phyloP scores from a whole-genome alignment of 2,888 invertebrate genomes.

The Plusia festucae region DNA sequence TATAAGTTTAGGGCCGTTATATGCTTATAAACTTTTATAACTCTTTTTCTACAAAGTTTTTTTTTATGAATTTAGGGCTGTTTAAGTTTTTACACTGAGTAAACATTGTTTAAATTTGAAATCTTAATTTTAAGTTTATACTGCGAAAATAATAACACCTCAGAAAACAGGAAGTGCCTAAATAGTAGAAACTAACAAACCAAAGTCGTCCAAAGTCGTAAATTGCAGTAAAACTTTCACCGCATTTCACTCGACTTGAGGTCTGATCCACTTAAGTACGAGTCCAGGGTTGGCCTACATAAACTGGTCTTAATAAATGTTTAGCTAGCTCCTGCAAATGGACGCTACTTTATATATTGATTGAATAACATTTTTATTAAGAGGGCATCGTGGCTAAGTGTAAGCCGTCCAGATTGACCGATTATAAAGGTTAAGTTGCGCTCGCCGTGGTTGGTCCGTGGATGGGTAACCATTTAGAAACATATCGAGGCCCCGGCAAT shows the following conservation, averaged over 20 bases:
- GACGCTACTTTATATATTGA: not conserved
- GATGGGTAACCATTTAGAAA: too few relatives aligned
- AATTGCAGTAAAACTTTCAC: conserved; percentile 48
- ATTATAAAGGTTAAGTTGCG: too few relatives aligned
- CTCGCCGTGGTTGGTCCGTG: too few relatives aligned
- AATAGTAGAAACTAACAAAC: conserved; percentile 36
- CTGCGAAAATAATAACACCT: not conserved
- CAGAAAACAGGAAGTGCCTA: conserved; percentile 24
- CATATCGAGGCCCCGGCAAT: too few relatives aligned
- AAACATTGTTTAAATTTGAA: not conserved
- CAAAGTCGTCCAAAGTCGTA: conserved; percentile 37
- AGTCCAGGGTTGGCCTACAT: conserved; percentile 38
- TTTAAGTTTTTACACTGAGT: too few relatives aligned
- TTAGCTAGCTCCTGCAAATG: not conserved
- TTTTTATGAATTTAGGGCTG: too few relatives aligned
- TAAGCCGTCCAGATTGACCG: too few relatives aligned
- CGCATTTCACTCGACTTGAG: conserved; percentile 40
- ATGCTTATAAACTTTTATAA: too few relatives aligned
- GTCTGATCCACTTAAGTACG: conserved; percentile 36
- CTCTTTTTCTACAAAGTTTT: too few relatives aligned
- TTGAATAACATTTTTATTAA: too few relatives aligned
- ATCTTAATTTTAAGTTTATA: not conserved
- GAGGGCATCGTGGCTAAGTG: too few relatives aligned
- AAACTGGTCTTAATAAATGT: conserved; percentile 33
- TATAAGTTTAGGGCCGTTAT: too few relatives aligned